Evolutionary conservation across 2,113 vertebrate genomes (phyloP).

Genomic region (Rhagologus leucostigma): DNA sequence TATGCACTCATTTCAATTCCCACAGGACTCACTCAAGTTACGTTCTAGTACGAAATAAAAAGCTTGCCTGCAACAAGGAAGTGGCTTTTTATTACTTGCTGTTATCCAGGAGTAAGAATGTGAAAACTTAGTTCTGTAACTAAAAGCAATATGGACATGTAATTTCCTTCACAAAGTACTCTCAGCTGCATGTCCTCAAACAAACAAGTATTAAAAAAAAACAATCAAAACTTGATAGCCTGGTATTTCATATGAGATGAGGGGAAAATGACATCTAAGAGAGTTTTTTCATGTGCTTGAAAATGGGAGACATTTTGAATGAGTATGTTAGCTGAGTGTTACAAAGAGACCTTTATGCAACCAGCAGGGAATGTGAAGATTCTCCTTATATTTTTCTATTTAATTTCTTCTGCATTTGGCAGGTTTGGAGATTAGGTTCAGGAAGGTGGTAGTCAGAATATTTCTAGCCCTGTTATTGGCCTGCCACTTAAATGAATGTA

Average conservation of each 20-base stretch:
- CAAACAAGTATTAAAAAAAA: not conserved
- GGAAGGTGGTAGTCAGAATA: not conserved
- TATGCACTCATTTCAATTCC: not conserved
- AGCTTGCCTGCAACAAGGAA: not conserved
- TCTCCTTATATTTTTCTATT: not conserved
- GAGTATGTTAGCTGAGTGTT: not conserved
- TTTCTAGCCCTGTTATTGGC: not conserved
- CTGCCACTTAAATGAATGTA: not conserved
- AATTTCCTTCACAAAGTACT: not conserved
- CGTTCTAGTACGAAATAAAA: not conserved
- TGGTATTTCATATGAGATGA: not conserved
- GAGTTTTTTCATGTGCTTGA: not conserved
- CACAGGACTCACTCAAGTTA: not conserved
- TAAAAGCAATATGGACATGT: not conserved
- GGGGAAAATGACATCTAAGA: not conserved
- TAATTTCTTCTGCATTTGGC: not conserved
- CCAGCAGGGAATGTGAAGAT: not conserved
- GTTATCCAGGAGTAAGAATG: not conserved
- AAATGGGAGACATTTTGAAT: not conserved
- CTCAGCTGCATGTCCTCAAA: not conserved
- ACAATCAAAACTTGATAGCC: not conserved
- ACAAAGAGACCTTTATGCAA: not conserved
- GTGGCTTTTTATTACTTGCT: not conserved
- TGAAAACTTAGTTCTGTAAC: not conserved
- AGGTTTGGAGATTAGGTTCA: not conserved